Evolutionary conservation across 2,888 invertebrate species (phyloP), one percentile per base, ranked within the genome.

Genomic region (Microctonus hyperodae): DNA sequence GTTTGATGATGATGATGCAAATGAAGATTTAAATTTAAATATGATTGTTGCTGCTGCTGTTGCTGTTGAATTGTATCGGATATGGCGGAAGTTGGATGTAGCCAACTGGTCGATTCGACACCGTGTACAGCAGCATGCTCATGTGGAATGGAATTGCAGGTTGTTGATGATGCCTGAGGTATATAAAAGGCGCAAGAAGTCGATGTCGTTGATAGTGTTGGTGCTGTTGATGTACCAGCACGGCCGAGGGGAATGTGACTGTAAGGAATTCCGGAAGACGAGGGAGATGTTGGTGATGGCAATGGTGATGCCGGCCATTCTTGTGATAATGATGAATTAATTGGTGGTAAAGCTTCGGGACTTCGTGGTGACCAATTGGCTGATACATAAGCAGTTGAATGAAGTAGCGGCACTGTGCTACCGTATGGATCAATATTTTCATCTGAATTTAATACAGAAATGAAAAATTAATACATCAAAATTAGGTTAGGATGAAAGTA

Each of bases 11-110:
- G 83, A 72, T 84, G 83, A 72, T 84, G 83, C 16, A 84, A 69
- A 65, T 84, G 83, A 0, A 84, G 78, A 65, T 84, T 84, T 13
- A 84, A 69, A 68, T 84, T 84, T 23, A 84, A 73, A 60, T 84
- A 84, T 0, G 83, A 85, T 44, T 89, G 85, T 44, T 86, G n/a
- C n/a, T n/a, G n/a, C n/a, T n/a, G n/a, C n/a, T n/a, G n/a, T n/a
- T n/a, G n/a, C n/a, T n/a, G 86, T 76, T 89, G 88, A 82, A 89
- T 86, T 50, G 87, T 85, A 57, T 87, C 85, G 72, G 87, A 86
- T 69, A 84, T 85, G 72, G n/a, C n/a, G n/a, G 85, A 84, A 10
- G 71, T 57, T 4, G 80, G 75, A 68, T 81, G 81, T 9, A 81
- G 58, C 81, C 81, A 81, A 10, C 73, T 70, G 5, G 77, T 74